These are phyloP conservation scores for Pseudochirops corinnae DNA, from an alignment of 2,797 vertebrate genomes.

Conservation along the genomic window DNA sequence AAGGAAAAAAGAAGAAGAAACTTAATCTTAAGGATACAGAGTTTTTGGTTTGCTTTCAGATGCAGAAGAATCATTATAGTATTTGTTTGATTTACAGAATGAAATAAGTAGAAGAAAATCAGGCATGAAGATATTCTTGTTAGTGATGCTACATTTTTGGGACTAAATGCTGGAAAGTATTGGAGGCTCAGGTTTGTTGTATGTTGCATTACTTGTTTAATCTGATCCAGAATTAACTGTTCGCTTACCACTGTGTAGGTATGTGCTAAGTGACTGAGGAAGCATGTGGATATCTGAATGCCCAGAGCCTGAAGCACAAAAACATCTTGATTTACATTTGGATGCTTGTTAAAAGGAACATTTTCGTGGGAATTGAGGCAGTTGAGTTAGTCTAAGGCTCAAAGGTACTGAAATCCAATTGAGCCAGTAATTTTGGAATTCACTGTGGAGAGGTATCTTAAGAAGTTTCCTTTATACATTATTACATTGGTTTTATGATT, in stretches of 20 bases:
- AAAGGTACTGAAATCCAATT: slow-evolving; percentile 78
- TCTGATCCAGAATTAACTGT: slow-evolving; percentile 77
- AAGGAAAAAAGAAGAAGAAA: slow-evolving; percentile 85
- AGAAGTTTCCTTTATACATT: slow-evolving; percentile 80
- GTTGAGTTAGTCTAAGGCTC: slow-evolving; percentile 79
- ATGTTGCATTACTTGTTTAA: slow-evolving; percentile 81
- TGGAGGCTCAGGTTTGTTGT: slow-evolving; percentile 76
- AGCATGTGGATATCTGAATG: slow-evolving; percentile 76
- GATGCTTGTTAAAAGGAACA: slow-evolving; percentile 82
- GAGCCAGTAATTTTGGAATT: slow-evolving; percentile 76
- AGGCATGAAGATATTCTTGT: slow-evolving; percentile 73
- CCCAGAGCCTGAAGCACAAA: slow-evolving; percentile 75
- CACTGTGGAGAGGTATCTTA: slow-evolving; percentile 82
- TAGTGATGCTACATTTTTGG: slow-evolving; percentile 78
- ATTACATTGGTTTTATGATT: slow-evolving; percentile 80
- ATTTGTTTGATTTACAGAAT: slow-evolving; percentile 68
- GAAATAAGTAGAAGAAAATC: slow-evolving; percentile 83
- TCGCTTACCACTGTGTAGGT: slow-evolving; percentile 77
- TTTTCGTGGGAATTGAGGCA: slow-evolving; percentile 82
- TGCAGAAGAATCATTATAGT: slow-evolving; percentile 80
- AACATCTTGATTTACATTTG: slow-evolving; percentile 81
- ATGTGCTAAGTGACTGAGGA: slow-evolving; percentile 76
- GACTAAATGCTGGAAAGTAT: slow-evolving; percentile 78
- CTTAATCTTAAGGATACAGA: slow-evolving; percentile 83
- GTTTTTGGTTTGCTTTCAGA: slow-evolving; percentile 74